Evolutionary conservation across 92 coral and sea anemone genomes (phyloP), one percentile per base, ranked within the genome.

Genomic region (Paragorgia papillata): DNA sequence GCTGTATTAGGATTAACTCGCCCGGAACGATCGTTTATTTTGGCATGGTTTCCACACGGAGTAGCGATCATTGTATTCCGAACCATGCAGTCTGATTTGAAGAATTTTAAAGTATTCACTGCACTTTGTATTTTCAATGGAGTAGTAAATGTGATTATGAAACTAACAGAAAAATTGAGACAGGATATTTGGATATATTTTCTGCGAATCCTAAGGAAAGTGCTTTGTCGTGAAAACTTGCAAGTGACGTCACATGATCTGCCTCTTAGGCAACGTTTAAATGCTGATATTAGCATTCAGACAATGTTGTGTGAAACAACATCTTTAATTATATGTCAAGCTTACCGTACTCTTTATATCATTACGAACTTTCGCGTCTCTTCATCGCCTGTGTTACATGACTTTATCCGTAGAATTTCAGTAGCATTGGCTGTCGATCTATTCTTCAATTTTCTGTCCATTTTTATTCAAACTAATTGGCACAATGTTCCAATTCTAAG

Each of bases 271-370:
- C 68, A 84, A 73, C 86, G 97, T 37, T 83, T 91, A 19, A 83
- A 89, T 1, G 93, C 97, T n/a, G 97, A 89, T 54, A 43, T 89
- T 8, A 84, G 87, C 62, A 79, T 91, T 40, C 94, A 89, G 80
- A 74, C 83, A 3, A 75, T 88, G 61, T 69, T 91, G 14, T 75
- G 75, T 18, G 97, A 91, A 37, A 65, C 84, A 0, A 80, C 89
- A 13, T 25, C 66, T 0, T 25, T 60, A 30, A 32, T 25, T 10
- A 1, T 60, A 18, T 15, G 66, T 1, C 66, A 60, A 25, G 66
- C 40, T 30, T 60, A 1, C 35, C 7, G 9, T 25, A 12, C 40
- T 8, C 1, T 60, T 8, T 60, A 60, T 32, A 7, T 60, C 10
- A 1, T 60, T 8, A 30, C 66, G 12, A 30, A 29, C 39, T 60